Percentiles rank a stretch among this genome's conserved stretches.
Conservation (phyloP, 2,113 vertebrate species). For the Coptodon rendalli region DNA sequence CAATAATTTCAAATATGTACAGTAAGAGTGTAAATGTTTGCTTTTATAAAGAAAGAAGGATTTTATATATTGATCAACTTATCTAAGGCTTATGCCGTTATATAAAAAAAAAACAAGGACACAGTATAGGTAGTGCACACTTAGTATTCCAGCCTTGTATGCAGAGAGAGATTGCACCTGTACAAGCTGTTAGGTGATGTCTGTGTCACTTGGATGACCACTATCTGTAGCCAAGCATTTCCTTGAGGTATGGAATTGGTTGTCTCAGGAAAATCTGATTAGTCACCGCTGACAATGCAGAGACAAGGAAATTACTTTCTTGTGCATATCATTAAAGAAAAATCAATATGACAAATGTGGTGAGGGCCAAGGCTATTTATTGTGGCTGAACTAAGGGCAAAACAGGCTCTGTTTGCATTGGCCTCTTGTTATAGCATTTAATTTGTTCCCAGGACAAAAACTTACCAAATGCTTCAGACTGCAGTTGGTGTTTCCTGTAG, state of each 20-base stretch:
- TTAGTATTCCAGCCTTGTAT: conserved; percentile 57
- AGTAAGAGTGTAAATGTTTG: neutral
- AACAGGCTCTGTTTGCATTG: conserved; percentile 35
- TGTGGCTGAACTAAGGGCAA: conserved; percentile 64
- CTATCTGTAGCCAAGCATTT: conserved; percentile 74
- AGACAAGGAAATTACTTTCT: conserved; percentile 83
- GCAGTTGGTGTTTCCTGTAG: neutral
- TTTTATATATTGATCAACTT: neutral
- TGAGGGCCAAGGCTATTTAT: conserved; percentile 73
- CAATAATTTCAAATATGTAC: neutral
- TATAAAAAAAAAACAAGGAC: conserved; percentile 26
- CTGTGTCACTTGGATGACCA: conserved; percentile 66
- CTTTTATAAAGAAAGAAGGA: neutral
- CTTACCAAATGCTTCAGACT: conserved; percentile 4
- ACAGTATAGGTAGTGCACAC: neutral
- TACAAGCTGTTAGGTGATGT: conserved; percentile 56
- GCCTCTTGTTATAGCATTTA: conserved; percentile 52
- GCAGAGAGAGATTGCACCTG: conserved; percentile 53
- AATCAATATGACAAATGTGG: conserved; percentile 82
- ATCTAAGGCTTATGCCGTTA: neutral
- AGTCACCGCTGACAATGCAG: conserved; percentile 79
- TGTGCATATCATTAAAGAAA: conserved; percentile 83
- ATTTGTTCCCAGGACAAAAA: conserved; percentile 52
- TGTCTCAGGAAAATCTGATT: conserved; percentile 74
- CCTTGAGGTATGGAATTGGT: conserved; percentile 73